phyloP scores from a whole-genome alignment of 1,140 invertebrate genomes.

The Probaryconus sp. region DNA sequence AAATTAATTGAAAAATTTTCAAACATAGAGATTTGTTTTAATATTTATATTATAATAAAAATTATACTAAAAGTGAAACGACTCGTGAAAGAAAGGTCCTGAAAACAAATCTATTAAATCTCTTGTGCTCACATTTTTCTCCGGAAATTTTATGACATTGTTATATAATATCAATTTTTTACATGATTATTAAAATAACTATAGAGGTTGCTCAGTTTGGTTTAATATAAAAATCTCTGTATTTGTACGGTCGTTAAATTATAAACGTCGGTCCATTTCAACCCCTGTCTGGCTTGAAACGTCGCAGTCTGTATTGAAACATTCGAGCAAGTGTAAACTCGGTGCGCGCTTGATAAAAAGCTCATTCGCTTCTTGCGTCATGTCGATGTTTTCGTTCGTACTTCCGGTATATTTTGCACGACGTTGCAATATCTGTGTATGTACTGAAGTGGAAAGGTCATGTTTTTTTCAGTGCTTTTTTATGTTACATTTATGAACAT shows the following conservation, averaged over 20 bases:
- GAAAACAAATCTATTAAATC: too few species aligned
- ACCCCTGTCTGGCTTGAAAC: slow-evolving; percentile 32
- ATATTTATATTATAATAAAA: too few species aligned
- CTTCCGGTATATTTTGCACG: slow-evolving; percentile 15
- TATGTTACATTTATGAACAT: too few species aligned
- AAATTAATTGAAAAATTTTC: too few species aligned
- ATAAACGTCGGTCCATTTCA: slow-evolving; percentile 57
- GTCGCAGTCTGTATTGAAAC: slow-evolving; percentile 46
- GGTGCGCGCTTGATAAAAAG: slow-evolving; percentile 43
- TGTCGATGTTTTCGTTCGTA: slow-evolving; percentile 24
- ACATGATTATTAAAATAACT: too few species aligned
- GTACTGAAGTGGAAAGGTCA: slow-evolving; percentile 15
- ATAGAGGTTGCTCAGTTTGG: not conserved
- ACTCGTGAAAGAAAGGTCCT: too few species aligned
- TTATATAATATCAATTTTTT: too few species aligned
- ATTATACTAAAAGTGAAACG: too few species aligned
- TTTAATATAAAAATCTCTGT: slow-evolving; percentile 22
- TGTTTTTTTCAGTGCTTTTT: too few species aligned
- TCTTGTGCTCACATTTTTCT: too few species aligned
- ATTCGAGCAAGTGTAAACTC: slow-evolving; percentile 45
- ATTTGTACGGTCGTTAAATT: slow-evolving; percentile 57
- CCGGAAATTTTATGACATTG: too few species aligned
- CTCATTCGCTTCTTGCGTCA: slow-evolving; percentile 39
- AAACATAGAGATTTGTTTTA: too few species aligned
- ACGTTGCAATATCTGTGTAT: slow-evolving; percentile 12